phyloP scores from a whole-genome alignment of 2,113 vertebrate genomes.

The Paedocypris sp. region DNA sequence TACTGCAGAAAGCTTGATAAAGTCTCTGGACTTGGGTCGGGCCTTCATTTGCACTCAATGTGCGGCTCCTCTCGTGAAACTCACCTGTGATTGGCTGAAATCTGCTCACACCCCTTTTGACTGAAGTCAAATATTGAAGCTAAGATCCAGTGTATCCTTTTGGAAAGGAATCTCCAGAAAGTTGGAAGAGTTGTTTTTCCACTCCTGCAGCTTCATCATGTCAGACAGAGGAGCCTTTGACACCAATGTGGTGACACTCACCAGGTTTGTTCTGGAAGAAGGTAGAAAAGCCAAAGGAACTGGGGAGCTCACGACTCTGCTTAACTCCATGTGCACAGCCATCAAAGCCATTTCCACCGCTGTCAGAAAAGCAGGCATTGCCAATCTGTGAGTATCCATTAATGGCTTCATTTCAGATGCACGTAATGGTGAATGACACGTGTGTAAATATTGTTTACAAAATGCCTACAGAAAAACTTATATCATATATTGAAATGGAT shows the following conservation, averaged over 20 bases:
- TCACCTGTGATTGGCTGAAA: constrained; percentile 7
- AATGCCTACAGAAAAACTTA: too few species aligned
- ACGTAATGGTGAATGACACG: too few species aligned
- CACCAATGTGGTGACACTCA: constrained; percentile 83
- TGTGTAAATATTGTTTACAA: too few species aligned
- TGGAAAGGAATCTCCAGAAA: background rate
- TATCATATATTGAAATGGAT: too few species aligned
- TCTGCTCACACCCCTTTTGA: background rate
- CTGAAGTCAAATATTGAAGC: background rate
- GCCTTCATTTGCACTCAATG: background rate
- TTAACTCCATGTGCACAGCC: constrained; percentile 85
- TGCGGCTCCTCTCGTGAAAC: background rate
- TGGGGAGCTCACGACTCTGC: constrained; percentile 85
- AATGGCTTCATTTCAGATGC: too few species aligned
- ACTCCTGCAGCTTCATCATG: constrained; percentile 52
- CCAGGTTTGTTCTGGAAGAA: constrained; percentile 87
- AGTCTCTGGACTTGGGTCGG: constrained; percentile 11
- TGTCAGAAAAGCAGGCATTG: constrained; percentile 89
- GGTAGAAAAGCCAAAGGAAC: constrained; percentile 77
- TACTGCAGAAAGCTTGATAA: background rate
- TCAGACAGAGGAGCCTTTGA: constrained; percentile 76
- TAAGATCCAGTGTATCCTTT: background rate
- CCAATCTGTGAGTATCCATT: constrained; percentile 72
- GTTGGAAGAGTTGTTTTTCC: background rate
- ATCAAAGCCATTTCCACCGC: constrained; percentile 90